Base-by-base conservation (phyloP, 1,140 invertebrate species). In the Halictus rubicundus region DNA sequence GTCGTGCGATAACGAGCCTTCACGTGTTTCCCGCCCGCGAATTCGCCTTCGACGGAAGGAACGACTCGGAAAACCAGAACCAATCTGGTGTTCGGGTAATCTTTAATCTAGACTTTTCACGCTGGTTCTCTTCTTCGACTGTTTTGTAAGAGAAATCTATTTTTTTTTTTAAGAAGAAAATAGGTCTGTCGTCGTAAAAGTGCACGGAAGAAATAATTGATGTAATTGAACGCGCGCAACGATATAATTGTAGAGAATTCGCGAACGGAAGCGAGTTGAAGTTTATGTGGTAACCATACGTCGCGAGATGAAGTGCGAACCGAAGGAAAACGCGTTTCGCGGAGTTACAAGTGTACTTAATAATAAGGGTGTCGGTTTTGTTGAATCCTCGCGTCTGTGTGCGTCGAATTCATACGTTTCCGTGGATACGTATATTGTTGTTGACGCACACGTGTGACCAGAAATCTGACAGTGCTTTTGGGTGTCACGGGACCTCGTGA, bases 401-500 rank as follows among this genome's bases (percentile, higher is more conserved):
- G 21, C n/a, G 37, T 57, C 61, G 68, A 52, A 69, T 27, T 49
- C 39, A 66, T 57, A 21, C 54, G 32, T 46, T n/a, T 54, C 27
- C 7, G 14, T 52, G 54, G 37, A 59, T 63, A 54, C 42, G 25
- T 64, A 52, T 52, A n/a, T n/a, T n/a, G n/a, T n/a, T n/a, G n/a
- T 42, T 49, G 16, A 19, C 59, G 52, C 27, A 2, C 1, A 6
- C 0, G 16, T 52, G 8, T 42, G 23, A 42, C 19, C 64, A 57
- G 61, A 32, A 68, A 61, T 60, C n/a, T 54, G 60, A 14, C 64
- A 14, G 60, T 77, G 23, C 59, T 76, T 68, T 69, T 32, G 6
- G 61, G 39, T 25, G 63, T 60, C 27, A 60, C 60, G 32, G 60
- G 68, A 54, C 42, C 71, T 42, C 68, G 78, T 73, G 63, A 72